phyloP scores from a whole-genome alignment of 2,113 vertebrate species.

The Amblyopsis rosae region DNA sequence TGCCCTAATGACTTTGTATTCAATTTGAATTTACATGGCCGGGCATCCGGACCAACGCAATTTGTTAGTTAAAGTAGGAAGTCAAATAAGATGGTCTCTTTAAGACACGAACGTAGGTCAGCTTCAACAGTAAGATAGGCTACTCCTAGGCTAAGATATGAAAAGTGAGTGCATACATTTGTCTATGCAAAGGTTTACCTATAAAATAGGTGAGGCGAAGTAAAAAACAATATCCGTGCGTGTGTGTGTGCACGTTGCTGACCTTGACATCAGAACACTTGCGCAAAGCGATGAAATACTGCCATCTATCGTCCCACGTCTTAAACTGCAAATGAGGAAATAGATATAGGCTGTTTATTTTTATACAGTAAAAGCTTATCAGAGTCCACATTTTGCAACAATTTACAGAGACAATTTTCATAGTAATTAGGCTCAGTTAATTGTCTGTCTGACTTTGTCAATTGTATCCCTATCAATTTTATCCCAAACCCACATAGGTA shows the following conservation, averaged over 20 bases:
- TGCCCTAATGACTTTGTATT: not conserved
- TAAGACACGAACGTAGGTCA: not conserved
- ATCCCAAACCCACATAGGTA: no score
- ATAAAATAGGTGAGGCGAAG: not conserved
- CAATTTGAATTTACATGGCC: not conserved
- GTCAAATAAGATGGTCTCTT: not conserved
- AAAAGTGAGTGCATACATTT: not conserved
- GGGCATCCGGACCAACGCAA: not conserved
- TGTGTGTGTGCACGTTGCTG: conserved; percentile 1
- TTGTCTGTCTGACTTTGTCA: no score
- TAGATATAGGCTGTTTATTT: not conserved
- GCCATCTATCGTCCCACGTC: conserved; percentile 34
- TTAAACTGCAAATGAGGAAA: conserved; percentile 1
- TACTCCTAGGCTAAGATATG: not conserved
- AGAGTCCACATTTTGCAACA: no score
- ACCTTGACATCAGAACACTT: not conserved
- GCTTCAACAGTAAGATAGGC: not conserved
- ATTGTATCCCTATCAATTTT: no score
- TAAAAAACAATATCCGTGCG: not conserved
- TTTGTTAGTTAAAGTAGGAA: conserved; percentile 1
- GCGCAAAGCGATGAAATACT: conserved; percentile 34
- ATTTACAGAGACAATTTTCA: no score
- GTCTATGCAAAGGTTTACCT: not conserved
- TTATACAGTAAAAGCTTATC: not conserved
- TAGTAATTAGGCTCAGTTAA: no score